Percentiles rank a stretch among this genome's conserved stretches.
Evolutionary conservation across 2,797 vertebrate genomes (phyloP).

Genomic region (Lagocephalus sceleratus): DNA sequence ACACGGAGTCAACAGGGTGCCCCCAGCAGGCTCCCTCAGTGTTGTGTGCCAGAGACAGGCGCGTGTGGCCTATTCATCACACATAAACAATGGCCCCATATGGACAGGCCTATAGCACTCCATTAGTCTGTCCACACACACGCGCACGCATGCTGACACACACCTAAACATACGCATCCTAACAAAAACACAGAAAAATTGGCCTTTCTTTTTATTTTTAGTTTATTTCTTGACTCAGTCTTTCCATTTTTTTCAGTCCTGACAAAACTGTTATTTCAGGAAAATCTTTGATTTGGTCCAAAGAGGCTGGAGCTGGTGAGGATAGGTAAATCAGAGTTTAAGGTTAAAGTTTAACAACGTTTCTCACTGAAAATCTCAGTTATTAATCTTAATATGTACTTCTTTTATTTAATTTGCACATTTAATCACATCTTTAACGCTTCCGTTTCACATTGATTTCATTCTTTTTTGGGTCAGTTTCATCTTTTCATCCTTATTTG

Average conservation of each 20-base stretch:
- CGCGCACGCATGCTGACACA: constrained; percentile 20
- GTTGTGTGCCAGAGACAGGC: constrained; percentile 69
- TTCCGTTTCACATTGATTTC: no score
- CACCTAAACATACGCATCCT: constrained; percentile 10
- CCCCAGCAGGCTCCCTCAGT: constrained; percentile 64
- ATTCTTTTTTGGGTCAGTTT: constrained; percentile 11
- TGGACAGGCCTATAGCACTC: constrained; percentile 57
- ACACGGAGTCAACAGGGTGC: constrained; percentile 71
- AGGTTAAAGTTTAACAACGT: no score
- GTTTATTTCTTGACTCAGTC: not conserved
- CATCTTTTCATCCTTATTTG: constrained; percentile 24
- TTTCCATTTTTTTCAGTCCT: not conserved
- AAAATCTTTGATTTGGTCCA: not conserved
- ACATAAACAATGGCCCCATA: constrained; percentile 76
- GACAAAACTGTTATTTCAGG: not conserved
- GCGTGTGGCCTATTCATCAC: constrained; percentile 75
- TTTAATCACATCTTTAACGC: no score
- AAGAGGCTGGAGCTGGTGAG: not conserved
- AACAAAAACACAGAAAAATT: not conserved
- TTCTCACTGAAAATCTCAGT: no score
- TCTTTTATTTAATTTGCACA: no score
- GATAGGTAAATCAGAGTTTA: not conserved
- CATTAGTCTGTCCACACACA: constrained; percentile 52
- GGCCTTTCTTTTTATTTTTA: not conserved
- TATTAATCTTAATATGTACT: no score